Conservation (phyloP, 2,888 invertebrate species). For the Acronicta alni region DNA sequence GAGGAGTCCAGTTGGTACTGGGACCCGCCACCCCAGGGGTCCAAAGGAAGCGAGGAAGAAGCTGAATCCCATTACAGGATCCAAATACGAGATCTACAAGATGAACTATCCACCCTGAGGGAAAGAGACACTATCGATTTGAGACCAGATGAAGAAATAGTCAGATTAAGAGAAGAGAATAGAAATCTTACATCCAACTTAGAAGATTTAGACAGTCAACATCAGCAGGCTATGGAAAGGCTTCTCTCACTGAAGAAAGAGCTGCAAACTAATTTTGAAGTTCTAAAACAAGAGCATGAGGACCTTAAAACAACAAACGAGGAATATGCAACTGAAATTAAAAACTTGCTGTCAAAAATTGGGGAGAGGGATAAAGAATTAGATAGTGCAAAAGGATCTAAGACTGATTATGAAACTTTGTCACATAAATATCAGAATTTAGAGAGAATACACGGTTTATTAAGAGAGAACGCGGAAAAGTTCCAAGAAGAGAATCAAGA, state of each 20-base stretch:
- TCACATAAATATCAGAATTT: slow-evolving; percentile 85
- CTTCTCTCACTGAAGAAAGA: slow-evolving; percentile 87
- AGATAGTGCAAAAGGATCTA: slow-evolving; percentile 63
- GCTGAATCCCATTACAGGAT: slow-evolving; percentile 71
- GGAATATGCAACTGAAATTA: slow-evolving; percentile 81
- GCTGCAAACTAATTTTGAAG: slow-evolving; percentile 86
- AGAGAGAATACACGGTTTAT: slow-evolving; percentile 79
- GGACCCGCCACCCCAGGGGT: slow-evolving; percentile 79
- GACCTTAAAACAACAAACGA: slow-evolving; percentile 83
- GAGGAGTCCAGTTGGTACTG: slow-evolving; percentile 88
- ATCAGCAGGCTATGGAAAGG: slow-evolving; percentile 91
- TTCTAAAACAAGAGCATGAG: slow-evolving; percentile 83
- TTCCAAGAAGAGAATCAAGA: slow-evolving; percentile 88
- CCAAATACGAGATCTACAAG: slow-evolving; percentile 78
- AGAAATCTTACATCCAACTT: slow-evolving; percentile 89
- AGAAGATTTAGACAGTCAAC: slow-evolving; percentile 93
- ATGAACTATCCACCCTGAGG: slow-evolving; percentile 81
- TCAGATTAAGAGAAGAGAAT: slow-evolving; percentile 88
- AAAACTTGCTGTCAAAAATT: slow-evolving; percentile 78
- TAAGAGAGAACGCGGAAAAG: slow-evolving; percentile 85
- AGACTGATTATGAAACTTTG: slow-evolving; percentile 79
- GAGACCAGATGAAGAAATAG: slow-evolving; percentile 80
- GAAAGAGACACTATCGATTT: slow-evolving; percentile 68
- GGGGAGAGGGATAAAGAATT: slow-evolving; percentile 83
- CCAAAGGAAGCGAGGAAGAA: slow-evolving; percentile 61